These are phyloP conservation scores for Sinhomidia bicolor DNA, from an alignment of 2,888 invertebrate species.

Conservation along the genomic window DNA sequence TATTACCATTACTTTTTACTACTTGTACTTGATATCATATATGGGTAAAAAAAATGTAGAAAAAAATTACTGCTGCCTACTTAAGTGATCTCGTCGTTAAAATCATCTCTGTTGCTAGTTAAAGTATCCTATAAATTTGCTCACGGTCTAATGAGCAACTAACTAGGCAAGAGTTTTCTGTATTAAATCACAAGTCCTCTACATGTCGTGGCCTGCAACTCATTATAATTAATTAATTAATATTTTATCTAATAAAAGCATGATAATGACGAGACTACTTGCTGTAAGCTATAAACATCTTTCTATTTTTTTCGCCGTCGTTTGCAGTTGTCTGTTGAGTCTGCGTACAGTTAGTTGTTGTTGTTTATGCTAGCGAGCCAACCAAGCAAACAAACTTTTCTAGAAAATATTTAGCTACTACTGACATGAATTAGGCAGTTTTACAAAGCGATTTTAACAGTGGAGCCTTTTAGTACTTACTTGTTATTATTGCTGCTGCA, in stretches of 20 bases:
- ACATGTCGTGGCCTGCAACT: not conserved
- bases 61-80: no score
- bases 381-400: not conserved
- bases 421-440: not conserved
- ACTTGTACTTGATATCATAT: no score
- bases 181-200: constrained; percentile 3
- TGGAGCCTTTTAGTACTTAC: no score
- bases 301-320: not conserved
- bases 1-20: no score
- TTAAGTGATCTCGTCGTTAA: no score
- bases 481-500: no score
- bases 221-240: constrained; percentile 33
- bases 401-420: not conserved
- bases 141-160: not conserved
- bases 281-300: not conserved
- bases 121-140: no score
- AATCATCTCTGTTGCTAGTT: no score
- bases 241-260: constrained; percentile 19
- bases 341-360: not conserved
- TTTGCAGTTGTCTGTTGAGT: not conserved
- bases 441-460: not conserved
- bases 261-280: not conserved
- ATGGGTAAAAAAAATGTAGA: no score
- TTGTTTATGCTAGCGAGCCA: not conserved
- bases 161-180: not conserved